Evolutionary conservation across 2,113 vertebrate genomes (phyloP).

Genomic region (Eurypyga helias): DNA sequence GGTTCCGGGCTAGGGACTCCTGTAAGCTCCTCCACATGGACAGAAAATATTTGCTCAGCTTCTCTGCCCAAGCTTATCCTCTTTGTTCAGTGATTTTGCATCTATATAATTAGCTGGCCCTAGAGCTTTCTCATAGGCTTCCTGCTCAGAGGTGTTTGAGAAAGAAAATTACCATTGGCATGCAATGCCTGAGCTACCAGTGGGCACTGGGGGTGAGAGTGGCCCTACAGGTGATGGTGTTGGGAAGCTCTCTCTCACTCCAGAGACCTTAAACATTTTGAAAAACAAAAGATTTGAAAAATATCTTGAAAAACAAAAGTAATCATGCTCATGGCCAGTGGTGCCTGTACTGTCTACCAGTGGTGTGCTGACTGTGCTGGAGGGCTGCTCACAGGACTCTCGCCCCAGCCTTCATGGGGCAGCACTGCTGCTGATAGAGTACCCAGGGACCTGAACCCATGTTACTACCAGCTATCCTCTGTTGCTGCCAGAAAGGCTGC

Average conservation of each 20-base stretch:
- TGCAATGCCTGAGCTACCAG: background rate
- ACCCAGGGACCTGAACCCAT: rapidly evolving
- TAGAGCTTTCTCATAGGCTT: background rate
- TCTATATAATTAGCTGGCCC: background rate
- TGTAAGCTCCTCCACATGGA: background rate
- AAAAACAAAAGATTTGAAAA: no score
- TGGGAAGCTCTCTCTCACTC: background rate
- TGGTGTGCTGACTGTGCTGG: rapidly evolving
- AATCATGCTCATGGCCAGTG: rapidly evolving
- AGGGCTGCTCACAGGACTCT: background rate
- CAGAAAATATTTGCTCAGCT: background rate
- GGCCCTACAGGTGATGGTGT: background rate
- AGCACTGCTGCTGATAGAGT: background rate
- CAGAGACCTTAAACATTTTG: background rate
- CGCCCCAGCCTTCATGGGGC: background rate
- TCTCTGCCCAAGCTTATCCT: background rate
- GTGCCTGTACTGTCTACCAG: background rate
- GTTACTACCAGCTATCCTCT: background rate
- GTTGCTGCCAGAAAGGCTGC: background rate
- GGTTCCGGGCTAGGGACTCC: background rate
- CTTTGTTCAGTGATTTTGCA: rapidly evolving
- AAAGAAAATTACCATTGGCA: background rate
- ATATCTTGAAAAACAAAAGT: background rate
- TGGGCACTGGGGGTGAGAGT: background rate
- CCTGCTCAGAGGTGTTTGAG: background rate